Evolutionary conservation across 2,888 invertebrate genomes (phyloP).

Genomic region (Dryadula phaetusa): DNA sequence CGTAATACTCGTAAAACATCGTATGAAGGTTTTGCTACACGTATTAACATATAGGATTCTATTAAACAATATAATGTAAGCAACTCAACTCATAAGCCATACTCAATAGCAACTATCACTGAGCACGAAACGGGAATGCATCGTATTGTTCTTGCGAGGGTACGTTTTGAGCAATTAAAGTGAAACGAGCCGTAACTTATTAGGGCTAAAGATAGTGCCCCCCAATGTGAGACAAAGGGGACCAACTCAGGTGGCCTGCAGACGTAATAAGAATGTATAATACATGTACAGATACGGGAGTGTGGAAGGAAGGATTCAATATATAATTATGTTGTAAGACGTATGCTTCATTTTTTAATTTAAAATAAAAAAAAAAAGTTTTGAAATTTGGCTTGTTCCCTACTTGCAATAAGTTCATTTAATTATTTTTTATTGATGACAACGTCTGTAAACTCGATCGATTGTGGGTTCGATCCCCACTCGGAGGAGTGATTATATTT

Average conservation of each 20-base stretch:
- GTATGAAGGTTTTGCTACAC: too few species aligned
- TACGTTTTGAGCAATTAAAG: slow-evolving; percentile 21
- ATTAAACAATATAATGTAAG: not conserved
- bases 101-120: slow-evolving; percentile 1
- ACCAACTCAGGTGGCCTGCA: slow-evolving; percentile 27
- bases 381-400: too few species aligned
- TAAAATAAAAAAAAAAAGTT: too few species aligned
- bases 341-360: too few species aligned
- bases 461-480: too few species aligned
- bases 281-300: not conserved
- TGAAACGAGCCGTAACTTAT: slow-evolving; percentile 28
- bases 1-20: too few species aligned
- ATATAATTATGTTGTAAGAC: not conserved
- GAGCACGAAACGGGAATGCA: slow-evolving; percentile 13
- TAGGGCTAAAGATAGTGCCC: slow-evolving; percentile 24
- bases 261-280: slow-evolving; percentile 3
- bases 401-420: too few species aligned
- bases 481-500: too few species aligned
- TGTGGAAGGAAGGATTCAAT: not conserved
- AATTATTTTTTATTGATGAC: too few species aligned
- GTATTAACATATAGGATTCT: not conserved
- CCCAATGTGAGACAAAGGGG: slow-evolving; percentile 15
- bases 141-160: slow-evolving; percentile 18
- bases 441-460: too few species aligned
- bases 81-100: not conserved